These are phyloP conservation scores for Tenthredo scrophulariae DNA, from an alignment of 2,888 invertebrate genomes.

Conservation along the genomic window DNA sequence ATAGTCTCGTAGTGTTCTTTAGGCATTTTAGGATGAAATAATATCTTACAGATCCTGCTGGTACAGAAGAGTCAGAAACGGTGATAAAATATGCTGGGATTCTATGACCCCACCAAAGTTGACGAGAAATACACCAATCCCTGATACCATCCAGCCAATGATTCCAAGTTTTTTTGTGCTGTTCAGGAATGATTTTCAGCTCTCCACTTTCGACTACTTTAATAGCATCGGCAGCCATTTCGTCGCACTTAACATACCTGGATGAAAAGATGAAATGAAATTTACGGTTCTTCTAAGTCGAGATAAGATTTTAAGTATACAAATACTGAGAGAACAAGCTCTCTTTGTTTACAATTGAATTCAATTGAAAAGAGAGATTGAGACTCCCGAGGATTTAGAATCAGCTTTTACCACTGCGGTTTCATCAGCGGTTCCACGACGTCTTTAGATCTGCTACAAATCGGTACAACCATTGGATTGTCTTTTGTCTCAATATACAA, in stretches of 20 bases:
- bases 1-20: neutral
- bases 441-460: conserved; percentile 97
- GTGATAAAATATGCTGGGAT: conserved; percentile 95
- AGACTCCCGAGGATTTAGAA: conserved; percentile 7
- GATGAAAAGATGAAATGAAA: neutral
- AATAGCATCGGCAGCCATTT: conserved; percentile 93
- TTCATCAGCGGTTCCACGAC: conserved; percentile 97
- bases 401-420: conserved; percentile 91
- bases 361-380: conserved; percentile 1
- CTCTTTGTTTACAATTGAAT: conserved; percentile 22
- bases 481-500: conserved; percentile 90
- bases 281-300: neutral
- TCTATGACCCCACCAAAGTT: conserved; percentile 99
- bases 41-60: conserved; percentile 71
- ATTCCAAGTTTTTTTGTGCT: conserved; percentile 95
- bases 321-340: conserved; percentile 9
- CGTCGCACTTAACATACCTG: conserved; percentile 90
- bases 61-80: conserved; percentile 77
- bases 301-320: neutral
- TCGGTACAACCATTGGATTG: conserved; percentile 97
- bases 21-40: neutral
- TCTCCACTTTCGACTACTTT: conserved; percentile 89
- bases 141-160: conserved; percentile 98
- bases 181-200: conserved; percentile 93
- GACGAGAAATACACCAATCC: conserved; percentile 99